Evolutionary conservation across 2,797 vertebrate species (phyloP).

Genomic region (Anguilla pacifica): DNA sequence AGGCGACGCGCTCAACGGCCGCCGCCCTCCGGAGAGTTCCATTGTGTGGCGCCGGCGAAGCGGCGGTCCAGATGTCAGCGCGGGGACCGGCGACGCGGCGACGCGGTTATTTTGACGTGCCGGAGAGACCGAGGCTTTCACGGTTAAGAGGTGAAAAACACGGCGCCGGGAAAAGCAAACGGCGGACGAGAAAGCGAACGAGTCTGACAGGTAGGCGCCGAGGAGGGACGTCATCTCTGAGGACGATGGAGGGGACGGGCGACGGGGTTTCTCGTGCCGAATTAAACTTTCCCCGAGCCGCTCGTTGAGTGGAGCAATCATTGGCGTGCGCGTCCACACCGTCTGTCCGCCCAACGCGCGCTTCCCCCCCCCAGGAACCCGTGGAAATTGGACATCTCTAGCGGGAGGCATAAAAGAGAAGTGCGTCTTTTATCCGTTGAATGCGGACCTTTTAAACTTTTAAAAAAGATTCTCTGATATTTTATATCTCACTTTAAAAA

Average conservation of each 20-base stretch:
- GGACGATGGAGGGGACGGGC: constrained; percentile 15
- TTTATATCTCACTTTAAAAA: neutral
- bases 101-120: constrained; percentile 38
- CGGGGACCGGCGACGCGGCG: constrained; percentile 28
- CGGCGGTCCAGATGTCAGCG: constrained; percentile 16
- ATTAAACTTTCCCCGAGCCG: constrained; percentile 25
- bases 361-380: neutral
- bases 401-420: neutral
- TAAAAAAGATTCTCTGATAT: constrained; percentile 9
- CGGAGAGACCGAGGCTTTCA: constrained; percentile 30
- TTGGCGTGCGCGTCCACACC: neutral
- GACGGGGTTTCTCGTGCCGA: constrained; percentile 20
- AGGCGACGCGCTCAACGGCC: neutral
- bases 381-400: constrained; percentile 15
- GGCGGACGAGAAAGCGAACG: constrained; percentile 25
- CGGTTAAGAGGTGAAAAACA: constrained; percentile 36
- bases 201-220: constrained; percentile 23
- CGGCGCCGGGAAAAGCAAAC: neutral
- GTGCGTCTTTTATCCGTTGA: constrained; percentile 23
- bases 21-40: neutral
- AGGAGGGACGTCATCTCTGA: constrained; percentile 34
- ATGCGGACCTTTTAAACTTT: constrained; percentile 20
- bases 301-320: constrained; percentile 25
- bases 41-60: constrained; percentile 22
- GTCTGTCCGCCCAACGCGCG: neutral